phyloP scores from a whole-genome alignment of 92 coral and sea anemone genomes.

The Siderastrea radians region DNA sequence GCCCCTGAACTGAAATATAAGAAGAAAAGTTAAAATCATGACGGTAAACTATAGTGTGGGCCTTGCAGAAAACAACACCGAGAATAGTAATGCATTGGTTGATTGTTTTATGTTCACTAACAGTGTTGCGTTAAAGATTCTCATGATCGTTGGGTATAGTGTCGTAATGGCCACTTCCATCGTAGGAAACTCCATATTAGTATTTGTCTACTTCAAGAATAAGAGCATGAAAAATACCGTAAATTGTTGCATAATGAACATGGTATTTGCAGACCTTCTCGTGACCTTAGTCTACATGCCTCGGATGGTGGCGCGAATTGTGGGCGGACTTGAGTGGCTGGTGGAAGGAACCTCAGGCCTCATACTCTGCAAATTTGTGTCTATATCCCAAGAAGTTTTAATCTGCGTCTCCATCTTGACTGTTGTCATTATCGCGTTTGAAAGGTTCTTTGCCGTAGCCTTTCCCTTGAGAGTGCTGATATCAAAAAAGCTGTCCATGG shows the following conservation, averaged over 20 bases:
- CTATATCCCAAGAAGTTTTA: constrained; percentile 32
- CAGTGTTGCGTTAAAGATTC: neutral
- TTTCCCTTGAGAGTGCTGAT: constrained; percentile 29
- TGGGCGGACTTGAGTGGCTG: constrained; percentile 22
- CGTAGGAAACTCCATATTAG: constrained; percentile 24
- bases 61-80: neutral
- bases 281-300: constrained; percentile 38
- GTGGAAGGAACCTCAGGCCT: constrained; percentile 28
- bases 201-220: constrained; percentile 16
- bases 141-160: constrained; percentile 13
- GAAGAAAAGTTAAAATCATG: neutral
- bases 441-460: constrained; percentile 38
- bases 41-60: neutral
- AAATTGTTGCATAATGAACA: constrained; percentile 41
- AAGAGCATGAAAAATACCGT: constrained; percentile 14
- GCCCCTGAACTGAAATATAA: no score
- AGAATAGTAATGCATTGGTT: no score
- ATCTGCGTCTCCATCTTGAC: constrained; percentile 32
- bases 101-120: constrained; percentile 2
- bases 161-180: constrained; percentile 7
- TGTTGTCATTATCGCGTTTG: constrained; percentile 32
- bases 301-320: constrained; percentile 30
- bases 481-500: constrained; percentile 1
- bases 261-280: constrained; percentile 35
- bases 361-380: constrained; percentile 26